Evolutionary conservation across 1,140 invertebrate species (phyloP), one percentile per base, ranked within the genome.

Genomic region (Drosophila lacteicornis): DNA sequence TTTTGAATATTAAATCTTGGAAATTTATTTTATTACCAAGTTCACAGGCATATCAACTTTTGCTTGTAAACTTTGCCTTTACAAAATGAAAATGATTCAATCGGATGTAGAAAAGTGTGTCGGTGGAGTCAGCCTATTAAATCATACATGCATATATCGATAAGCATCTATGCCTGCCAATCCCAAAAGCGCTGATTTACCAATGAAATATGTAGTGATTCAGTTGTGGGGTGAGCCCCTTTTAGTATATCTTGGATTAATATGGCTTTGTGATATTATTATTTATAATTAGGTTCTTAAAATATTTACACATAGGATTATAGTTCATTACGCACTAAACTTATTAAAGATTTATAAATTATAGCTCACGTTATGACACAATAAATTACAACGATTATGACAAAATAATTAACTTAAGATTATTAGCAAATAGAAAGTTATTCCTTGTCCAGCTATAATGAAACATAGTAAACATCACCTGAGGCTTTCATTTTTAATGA

Each of bases 21-120:
- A 53, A 53, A 53, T 15, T 1, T 2, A 55, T 13, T 53, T 36
- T 53, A 53, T 53, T 19, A 19, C 5, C 50, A 13, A 53, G 1
- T 19, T 36, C 12, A 8, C 17, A 36, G 17, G 36, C 17, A 22
- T 15, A 38, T 55, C 19, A 33, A n/a, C n/a, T 25, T 12, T 12
- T 27, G n/a, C 49, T 27, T n/a, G n/a, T 17, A 12, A 17, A 19
- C 36, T 36, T 13, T 17, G 50, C 27, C 33, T 33, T 55, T 17
- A 33, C 51, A 55, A 55, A 53, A 36, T 53, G 27, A 53, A 36
- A 55, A 15, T 22, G 51, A 55, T 55, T 55, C 51, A 38, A 55
- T 55, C 33, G 51, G 51, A 55, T 38, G 51, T 55, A 19, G 12
- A 22, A 22, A 55, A 38, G 51, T 55, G 33, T 38, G 51, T 55